A percentile compares a stretch with the other conserved stretches of the same genome.
phyloP scores from a whole-genome alignment of 2,113 vertebrate genomes.

The Lethenteron camtschaticum region DNA sequence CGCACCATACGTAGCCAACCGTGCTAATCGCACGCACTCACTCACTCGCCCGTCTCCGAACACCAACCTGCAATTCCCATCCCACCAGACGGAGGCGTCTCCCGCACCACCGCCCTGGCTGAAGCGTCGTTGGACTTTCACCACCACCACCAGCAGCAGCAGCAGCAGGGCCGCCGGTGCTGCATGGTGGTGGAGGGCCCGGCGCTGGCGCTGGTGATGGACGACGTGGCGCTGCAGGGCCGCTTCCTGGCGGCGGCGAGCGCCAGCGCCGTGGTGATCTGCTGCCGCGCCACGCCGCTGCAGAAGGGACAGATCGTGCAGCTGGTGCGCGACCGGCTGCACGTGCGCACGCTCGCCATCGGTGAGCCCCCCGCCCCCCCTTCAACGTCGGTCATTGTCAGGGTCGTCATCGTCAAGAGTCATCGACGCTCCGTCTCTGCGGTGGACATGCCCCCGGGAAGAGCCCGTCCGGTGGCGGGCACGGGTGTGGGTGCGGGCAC shows the following conservation, averaged over 20 bases:
- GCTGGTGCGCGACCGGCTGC: constrained; percentile 33
- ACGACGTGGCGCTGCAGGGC: constrained; percentile 36
- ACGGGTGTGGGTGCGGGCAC: background rate
- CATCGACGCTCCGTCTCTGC: no score
- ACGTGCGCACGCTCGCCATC: constrained; percentile 59
- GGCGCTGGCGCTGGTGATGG: constrained; percentile 33
- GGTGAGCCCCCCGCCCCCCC: constrained; percentile 25
- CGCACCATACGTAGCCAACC: no score
- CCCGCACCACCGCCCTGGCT: no score
- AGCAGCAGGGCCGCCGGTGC: constrained; percentile 14
- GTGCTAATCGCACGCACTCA: no score
- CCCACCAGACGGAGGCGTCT: no score
- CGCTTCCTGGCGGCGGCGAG: constrained; percentile 36
- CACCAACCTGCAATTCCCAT: no score
- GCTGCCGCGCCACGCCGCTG: constrained; percentile 54
- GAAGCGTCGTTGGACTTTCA: no score
- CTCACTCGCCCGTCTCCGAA: no score
- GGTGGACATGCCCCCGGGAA: no score
- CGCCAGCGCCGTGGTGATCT: constrained; percentile 44
- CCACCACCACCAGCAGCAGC: no score
- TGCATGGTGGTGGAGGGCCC: constrained; percentile 53
- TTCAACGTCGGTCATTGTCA: no score
- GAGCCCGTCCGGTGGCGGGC: background rate
- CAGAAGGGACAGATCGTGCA: constrained; percentile 65
- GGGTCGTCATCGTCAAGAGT: no score